Base-by-base conservation (phyloP, 2,888 invertebrate genomes). In the Isotomurus palustris region DNA sequence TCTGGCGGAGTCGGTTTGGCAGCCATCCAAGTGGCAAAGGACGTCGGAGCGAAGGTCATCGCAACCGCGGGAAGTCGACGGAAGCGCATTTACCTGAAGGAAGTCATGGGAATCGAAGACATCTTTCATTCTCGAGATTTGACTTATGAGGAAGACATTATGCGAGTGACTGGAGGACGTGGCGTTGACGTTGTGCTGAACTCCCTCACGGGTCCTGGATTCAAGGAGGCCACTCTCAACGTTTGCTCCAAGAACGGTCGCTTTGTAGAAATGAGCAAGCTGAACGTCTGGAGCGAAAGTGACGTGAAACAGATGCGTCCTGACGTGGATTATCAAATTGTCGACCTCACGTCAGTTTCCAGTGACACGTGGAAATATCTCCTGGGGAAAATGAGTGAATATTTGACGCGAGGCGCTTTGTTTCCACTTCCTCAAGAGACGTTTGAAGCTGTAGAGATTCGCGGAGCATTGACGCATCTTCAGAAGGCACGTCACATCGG, bases 1-100 rank as follows among this genome's bases (percentile, higher is more conserved):
- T 53, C 58, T 3, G 64, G 64, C 1, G 64, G 64, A n/a, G 64
- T 64, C 1, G 64, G 64, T 2, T 35, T 64, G 2, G 17, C 35
- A 24, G 60, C 57, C 3, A 60, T 64, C 36, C 63, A 63, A 29
- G 10, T 64, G 41, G 60, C 58, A 10, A 49, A 50, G 22, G 29
- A 38, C 10, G 17, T 60, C 2, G 58, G 56, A 1, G 60, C 64
- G 8, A 45, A 56, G 14, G 53, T 60, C 1, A 58, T 60, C 19
- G 29, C 60, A 1, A 50, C 63, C 1, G 63, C 63, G 1, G 63
- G 63, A 40, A 63, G 56, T 38, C 10, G 29, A 1, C 50, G 55
- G 17, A 63, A 63, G 47, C 19, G 63, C 12, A 28, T 47, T 12
- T 63, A 58, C 32, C 28, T 63, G 10, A 54, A 19, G 22, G n/a